Evolutionary conservation across 35 echinoderm and acorn worm species (phyloP).

Genomic region (Patiria miniata): DNA sequence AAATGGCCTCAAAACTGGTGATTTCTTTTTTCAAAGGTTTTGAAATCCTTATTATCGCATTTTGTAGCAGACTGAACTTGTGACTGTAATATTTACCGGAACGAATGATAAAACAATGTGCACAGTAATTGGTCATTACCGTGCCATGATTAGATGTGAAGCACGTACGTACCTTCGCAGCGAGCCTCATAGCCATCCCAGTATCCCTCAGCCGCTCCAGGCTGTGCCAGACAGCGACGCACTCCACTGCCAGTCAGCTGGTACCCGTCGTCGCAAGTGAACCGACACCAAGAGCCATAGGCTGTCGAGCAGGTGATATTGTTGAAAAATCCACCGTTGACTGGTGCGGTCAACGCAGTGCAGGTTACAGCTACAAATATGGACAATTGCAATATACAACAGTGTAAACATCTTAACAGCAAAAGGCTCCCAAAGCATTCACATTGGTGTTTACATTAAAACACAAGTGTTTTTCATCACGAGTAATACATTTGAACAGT

Average conservation of each 20-base stretch:
- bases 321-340: not conserved
- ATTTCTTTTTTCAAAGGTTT: no score
- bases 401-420: not conserved
- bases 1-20: no score
- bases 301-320: not conserved
- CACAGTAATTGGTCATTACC: not conserved
- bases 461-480: not conserved
- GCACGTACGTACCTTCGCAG: not conserved
- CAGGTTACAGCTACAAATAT: not conserved
- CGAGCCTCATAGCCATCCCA: conserved; percentile 33
- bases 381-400: not conserved
- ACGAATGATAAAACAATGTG: not conserved
- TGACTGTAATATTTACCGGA: not conserved
- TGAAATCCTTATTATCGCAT: no score
- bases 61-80: not conserved
- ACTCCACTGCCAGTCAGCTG: conserved; percentile 19
- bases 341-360: not conserved
- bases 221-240: not conserved
- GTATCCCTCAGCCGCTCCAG: conserved; percentile 27
- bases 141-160: not conserved
- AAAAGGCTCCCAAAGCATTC: not conserved
- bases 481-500: not conserved
- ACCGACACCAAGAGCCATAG: conserved; percentile 21
- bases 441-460: not conserved
- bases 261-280: not conserved